Base-by-base conservation (phyloP, 1,140 invertebrate species). In the Lineus longissimus region DNA sequence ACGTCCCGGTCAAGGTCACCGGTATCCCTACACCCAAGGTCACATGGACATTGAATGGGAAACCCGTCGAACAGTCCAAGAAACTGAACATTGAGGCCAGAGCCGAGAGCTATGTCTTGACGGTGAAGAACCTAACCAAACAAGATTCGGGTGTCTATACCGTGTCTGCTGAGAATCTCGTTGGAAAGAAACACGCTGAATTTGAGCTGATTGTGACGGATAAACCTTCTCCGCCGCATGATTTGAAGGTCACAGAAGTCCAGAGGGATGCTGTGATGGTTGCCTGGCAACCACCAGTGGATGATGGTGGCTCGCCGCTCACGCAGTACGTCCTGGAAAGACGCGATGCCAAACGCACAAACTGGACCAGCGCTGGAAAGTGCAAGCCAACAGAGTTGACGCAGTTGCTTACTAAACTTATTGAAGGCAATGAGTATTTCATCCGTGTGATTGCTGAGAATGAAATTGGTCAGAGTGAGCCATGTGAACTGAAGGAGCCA, bases 361-460 rank as follows among this genome's bases (percentile, higher is more conserved):
- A 63, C 0, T 80, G 70, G 77, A 66, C 59, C 33, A 68, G 64
- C 19, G 68, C 67, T 55, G 71, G 73, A 29, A 74, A 73, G 55
- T 69, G 65, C 27, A 65, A 67, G 45, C 61, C 63, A 47, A 57
- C 65, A 25, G 63, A 45, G 4, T 73, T 75, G 0, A 87, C 84
- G n/a, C 94, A 91, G 76, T 89, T 88, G 19, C 88, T 98, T 19
- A 89, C 91, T 1, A 90, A 91, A 68, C 84, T 98, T 9, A 91
- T 88, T 58, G 93, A 97, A 84, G 92, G 93, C 66, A 91, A 95
- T 72, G 90, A 95, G 74, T 98, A 98, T 79, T 92, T 96, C 76
- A 98, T 99, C 87, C 84, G 96, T 91, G 88, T 98, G 7, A 90
- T 66, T 59, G 95, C 95, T 36, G 92, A 96, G 58, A 99, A 98